phyloP scores from a whole-genome alignment of 2,888 invertebrate genomes.

The Koerneria pararmatus region DNA sequence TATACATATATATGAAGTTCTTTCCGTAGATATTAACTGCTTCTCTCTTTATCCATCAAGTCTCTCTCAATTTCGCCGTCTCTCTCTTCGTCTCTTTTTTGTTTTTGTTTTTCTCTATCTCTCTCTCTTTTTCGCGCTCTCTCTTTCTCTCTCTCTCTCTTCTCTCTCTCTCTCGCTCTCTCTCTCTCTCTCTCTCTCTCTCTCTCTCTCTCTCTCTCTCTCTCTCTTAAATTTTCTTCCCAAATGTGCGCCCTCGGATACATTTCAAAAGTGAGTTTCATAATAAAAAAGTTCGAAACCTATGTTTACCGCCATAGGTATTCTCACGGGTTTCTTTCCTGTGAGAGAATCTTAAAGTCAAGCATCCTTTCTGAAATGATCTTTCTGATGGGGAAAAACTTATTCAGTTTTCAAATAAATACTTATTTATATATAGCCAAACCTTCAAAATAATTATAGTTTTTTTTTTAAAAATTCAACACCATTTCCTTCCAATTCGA shows the following conservation, averaged over 20 bases:
- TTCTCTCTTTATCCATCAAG: too few species aligned
- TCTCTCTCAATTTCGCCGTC: too few species aligned
- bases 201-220: neutral
- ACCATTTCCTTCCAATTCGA: too few species aligned
- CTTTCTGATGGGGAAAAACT: neutral
- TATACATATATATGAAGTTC: too few species aligned
- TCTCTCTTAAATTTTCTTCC: neutral
- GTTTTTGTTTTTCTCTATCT: slow-evolving; percentile 7
- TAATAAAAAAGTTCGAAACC: slow-evolving; percentile 6
- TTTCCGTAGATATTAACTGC: too few species aligned
- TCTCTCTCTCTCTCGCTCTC: slow-evolving; percentile 1
- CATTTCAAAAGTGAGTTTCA: neutral
- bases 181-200: neutral
- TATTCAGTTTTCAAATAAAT: neutral
- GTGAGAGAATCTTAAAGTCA: neutral
- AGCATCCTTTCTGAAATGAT: neutral
- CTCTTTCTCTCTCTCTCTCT: slow-evolving; percentile 23
- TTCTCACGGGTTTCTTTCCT: neutral
- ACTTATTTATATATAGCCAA: too few species aligned
- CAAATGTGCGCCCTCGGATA: neutral
- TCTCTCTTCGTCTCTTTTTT: slow-evolving; percentile 16
- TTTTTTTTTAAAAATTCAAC: too few species aligned
- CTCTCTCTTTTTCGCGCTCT: slow-evolving; percentile 17
- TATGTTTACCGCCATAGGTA: neutral
- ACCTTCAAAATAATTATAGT: too few species aligned